Base-by-base conservation (phyloP, 2,797 vertebrate species). In the Margarornis squamiger region DNA sequence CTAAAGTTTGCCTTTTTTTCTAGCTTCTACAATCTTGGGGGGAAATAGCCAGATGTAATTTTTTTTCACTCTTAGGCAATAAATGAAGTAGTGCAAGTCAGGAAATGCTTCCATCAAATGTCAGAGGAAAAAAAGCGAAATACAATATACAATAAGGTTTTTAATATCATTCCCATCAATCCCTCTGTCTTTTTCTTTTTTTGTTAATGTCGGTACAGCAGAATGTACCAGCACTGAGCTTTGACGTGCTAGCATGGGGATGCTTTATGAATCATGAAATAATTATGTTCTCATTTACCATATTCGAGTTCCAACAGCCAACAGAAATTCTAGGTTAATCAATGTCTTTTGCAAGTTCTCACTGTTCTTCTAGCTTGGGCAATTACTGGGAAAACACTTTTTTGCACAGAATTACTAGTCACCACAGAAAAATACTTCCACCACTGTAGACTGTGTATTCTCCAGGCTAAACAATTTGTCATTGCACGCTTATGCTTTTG, bases 201-300 rank as follows among this genome's bases (percentile, higher is more conserved):
- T 59, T 75, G 61, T 58, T 36, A 15, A 39, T 55, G 20, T 63
- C 65, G 76, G 3, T 36, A 14, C 29, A 84, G 39, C 58, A 79
- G 51, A 86, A 46, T 32, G 59, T 49, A n/a, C 14, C 77, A 88
- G 38, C 36, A 41, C 3, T 41, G 65, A 87, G 45, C 57, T 96
- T 94, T 86, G 84, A 83, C 59, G 73, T 66, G 72, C 72, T 48
- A 90, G 34, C 46, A 55, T 17, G 45, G 59, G 39, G 65, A 36
- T 77, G 72, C 4, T 95, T 92, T 74, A 86, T 68, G 76, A 95
- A 48, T 90, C 41, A 67, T 63, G 21, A 90, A 90, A 88, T 74
- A 88, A 84, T 93, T 90, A 58, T 2, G 1, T 86, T 93, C 75
- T 68, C 39, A 58, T 88, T 90, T 75, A 68, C 45, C 18, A 13